Conservation (phyloP, 2,797 vertebrate genomes). For the Rhabdomys pumilio region DNA sequence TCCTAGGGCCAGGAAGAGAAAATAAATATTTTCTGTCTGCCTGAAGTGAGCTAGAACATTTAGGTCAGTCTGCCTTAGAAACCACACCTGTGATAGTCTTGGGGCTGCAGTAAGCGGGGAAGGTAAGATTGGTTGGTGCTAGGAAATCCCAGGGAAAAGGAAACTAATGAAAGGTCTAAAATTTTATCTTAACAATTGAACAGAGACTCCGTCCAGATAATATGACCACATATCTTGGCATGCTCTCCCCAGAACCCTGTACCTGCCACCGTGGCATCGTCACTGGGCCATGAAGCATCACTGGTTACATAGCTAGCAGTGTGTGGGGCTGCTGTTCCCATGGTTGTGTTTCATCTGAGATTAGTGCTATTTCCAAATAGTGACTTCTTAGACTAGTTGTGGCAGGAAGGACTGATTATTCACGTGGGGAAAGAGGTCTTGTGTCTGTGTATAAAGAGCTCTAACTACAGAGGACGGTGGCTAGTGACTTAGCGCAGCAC, state of each 20-base stretch:
- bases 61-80: constrained; percentile 56
- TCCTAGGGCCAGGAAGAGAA: constrained; percentile 63
- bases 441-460: background rate
- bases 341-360: background rate
- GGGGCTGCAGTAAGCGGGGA: constrained; percentile 17
- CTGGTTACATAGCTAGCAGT: constrained; percentile 47
- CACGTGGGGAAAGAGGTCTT: constrained; percentile 6
- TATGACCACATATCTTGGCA: background rate
- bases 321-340: constrained; percentile 32
- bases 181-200: constrained; percentile 15
- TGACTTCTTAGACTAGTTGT: background rate
- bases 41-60: background rate
- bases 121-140: constrained; percentile 57
- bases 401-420: background rate
- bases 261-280: background rate
- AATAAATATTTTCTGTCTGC: background rate
- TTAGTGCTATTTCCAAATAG: constrained; percentile 8
- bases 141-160: constrained; percentile 65
- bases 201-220: constrained; percentile 28
- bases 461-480: background rate
- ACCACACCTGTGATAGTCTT: background rate
- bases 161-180: constrained; percentile 58
- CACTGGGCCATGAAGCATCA: background rate
- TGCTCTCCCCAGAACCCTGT: background rate
- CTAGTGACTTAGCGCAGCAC: background rate